Percentiles rank a stretch among this genome's conserved stretches.
phyloP scores from a whole-genome alignment of 1,140 invertebrate genomes.

The Ostrea edulis region DNA sequence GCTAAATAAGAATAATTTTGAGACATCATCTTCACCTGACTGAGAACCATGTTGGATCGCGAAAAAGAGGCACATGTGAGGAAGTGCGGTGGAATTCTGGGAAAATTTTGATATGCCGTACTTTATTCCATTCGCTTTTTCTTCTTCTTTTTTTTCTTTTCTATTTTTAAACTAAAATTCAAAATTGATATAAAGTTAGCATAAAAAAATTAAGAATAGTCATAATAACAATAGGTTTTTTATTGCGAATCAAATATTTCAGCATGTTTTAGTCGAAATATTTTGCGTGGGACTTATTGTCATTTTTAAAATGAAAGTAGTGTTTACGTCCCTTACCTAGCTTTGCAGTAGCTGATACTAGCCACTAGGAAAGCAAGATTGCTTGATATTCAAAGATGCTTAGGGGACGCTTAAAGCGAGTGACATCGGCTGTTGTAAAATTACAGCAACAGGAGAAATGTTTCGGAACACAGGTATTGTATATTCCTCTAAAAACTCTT shows the following conservation, averaged over 20 bases:
- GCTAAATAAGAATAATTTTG: background rate
- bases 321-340: background rate
- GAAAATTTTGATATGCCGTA: background rate
- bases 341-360: background rate
- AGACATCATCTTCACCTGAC: constrained; percentile 24
- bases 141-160: background rate
- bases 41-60: constrained; percentile 35
- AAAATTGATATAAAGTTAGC: background rate
- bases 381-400: background rate
- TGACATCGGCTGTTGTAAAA: background rate
- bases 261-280: too few species aligned
- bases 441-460: background rate
- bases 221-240: background rate
- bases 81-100: constrained; percentile 5
- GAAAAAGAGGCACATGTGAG: constrained; percentile 40
- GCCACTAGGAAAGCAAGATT: background rate
- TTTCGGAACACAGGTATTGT: background rate
- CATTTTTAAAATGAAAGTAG: constrained; percentile 14
- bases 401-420: background rate
- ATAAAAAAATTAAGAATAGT: background rate
- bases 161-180: background rate
- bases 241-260: background rate
- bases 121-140: background rate
- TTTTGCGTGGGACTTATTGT: background rate
- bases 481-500: too few species aligned